Evolutionary conservation across 2,113 vertebrate genomes (phyloP).

Genomic region (Aspiorhynchus laticeps): DNA sequence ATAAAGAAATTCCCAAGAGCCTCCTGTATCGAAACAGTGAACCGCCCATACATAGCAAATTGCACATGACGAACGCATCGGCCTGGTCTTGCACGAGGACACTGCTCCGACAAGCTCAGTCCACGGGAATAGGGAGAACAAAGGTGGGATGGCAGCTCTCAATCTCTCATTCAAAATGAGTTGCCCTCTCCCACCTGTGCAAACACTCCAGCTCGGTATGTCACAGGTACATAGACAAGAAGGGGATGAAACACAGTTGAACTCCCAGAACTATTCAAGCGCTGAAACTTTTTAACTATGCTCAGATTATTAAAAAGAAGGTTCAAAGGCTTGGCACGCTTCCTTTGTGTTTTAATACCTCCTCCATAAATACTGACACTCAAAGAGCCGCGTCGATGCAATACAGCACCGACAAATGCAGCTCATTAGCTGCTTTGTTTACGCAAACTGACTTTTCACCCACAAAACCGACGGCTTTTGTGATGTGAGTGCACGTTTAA

Average conservation of each 20-base stretch:
- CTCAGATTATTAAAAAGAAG: slow-evolving; percentile 28
- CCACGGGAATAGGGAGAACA: slow-evolving; percentile 53
- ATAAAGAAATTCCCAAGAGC: slow-evolving; percentile 52
- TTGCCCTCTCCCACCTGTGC: slow-evolving; percentile 62
- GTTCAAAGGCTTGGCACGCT: slow-evolving; percentile 49
- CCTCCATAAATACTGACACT: slow-evolving; percentile 61
- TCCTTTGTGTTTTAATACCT: slow-evolving; percentile 62
- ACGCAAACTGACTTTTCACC: slow-evolving; percentile 43
- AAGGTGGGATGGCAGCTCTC: slow-evolving; percentile 44
- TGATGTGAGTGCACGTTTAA: slow-evolving; percentile 32
- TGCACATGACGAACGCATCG: slow-evolving; percentile 42
- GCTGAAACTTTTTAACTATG: slow-evolving; percentile 43
- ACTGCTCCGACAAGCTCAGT: slow-evolving; percentile 48
- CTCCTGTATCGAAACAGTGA: slow-evolving; percentile 37
- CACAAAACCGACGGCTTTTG: slow-evolving; percentile 36
- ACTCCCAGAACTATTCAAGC: slow-evolving; percentile 45
- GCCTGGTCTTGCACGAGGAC: slow-evolving; percentile 34
- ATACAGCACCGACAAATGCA: slow-evolving; percentile 44
- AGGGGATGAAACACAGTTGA: slow-evolving; percentile 36
- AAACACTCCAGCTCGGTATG: slow-evolving; percentile 55
- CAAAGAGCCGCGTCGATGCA: slow-evolving; percentile 34
- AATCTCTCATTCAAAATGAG: slow-evolving; percentile 50
- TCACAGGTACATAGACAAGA: slow-evolving; percentile 51
- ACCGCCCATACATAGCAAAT: slow-evolving; percentile 49
- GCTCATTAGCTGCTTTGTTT: slow-evolving; percentile 63